Base-by-base conservation (phyloP, 64 coral and sea anemone genomes). In the Catalaphyllia jardinei region DNA sequence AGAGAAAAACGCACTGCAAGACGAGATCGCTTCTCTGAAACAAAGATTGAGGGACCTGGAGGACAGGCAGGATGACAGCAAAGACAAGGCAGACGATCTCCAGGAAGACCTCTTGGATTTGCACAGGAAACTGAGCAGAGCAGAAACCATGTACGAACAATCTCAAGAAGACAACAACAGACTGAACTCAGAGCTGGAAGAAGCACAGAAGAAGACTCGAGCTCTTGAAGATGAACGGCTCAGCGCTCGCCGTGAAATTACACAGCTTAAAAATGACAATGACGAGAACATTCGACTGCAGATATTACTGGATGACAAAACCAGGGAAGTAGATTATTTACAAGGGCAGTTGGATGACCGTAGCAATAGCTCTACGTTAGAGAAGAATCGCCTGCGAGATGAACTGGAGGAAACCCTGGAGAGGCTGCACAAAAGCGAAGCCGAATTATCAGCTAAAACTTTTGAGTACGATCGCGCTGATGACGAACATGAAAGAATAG, bases 1-100 rank as follows among this genome's bases (percentile, higher is more conserved):
- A 67, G 94, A 95, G 22, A 95, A 92, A 38, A 86, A 88, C 51
- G 64, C 82, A 67, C 35, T 92, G 31, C 84, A 95, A 42, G 91
- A 95, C n/a, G 94, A 95, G 49, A 61, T 80, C 12, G 62, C 78
- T 3, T 73, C 62, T 9, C 38, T 95, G 42, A 91, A 87, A 60
- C 76, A 87, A 19, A 79, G 78, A 8, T 50, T 95, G 10, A 31
- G 71, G 19, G 94, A 87, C 31, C 50, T 83, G 8, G 89, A 88
- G 17, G 74, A 22, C 1, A 75, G 79, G 71, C 76, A 67, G 51
- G 76, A 95, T 3, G 74, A 77, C 8, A 65, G 28, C 4, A 57
- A 92, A 20, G 79, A 92, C 77, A 79, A 42, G 20, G 62, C 76
- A 52, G 50, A 67, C 20, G 73, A 86, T 76, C 89, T 92, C 24